Conservation (phyloP, 2,797 vertebrate species). For the Chiroxiphia lanceolata region DNA sequence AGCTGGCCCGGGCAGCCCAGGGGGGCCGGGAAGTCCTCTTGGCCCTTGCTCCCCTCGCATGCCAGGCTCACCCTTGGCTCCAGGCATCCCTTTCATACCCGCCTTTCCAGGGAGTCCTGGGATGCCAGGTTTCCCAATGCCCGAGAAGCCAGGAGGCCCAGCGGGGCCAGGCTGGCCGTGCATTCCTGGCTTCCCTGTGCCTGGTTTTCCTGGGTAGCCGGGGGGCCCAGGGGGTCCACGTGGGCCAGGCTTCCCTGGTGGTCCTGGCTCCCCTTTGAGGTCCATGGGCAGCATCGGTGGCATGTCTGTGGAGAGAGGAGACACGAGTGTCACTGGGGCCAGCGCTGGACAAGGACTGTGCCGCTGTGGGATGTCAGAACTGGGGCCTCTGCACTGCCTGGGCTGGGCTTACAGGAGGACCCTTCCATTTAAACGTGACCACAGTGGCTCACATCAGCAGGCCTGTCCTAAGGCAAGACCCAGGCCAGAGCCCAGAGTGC, state of each 20-base stretch:
- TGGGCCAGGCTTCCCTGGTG: slow-evolving; percentile 91
- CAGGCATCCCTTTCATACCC: slow-evolving; percentile 88
- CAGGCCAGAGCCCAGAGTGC: background rate
- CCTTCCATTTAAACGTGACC: background rate
- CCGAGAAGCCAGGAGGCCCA: slow-evolving; percentile 90
- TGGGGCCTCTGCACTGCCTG: fast-evolving
- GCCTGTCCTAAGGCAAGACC: background rate
- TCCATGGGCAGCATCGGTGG: slow-evolving; percentile 87
- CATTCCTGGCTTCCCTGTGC: slow-evolving; percentile 91
- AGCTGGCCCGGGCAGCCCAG: slow-evolving; percentile 91
- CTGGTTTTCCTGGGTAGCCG: slow-evolving; percentile 92
- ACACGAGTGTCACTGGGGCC: background rate
- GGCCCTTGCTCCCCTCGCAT: slow-evolving; percentile 90
- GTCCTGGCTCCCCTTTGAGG: slow-evolving; percentile 94
- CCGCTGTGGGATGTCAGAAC: background rate
- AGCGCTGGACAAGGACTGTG: fast-evolving
- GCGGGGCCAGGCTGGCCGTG: slow-evolving; percentile 91
- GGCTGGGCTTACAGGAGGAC: background rate
- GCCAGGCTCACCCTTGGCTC: slow-evolving; percentile 87
- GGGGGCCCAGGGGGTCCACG: slow-evolving; percentile 89
- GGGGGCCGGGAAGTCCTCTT: slow-evolving; percentile 87
- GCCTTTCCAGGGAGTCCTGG: slow-evolving; percentile 92
- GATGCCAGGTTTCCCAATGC: slow-evolving; percentile 93
- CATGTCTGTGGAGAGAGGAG: slow-evolving; percentile 84
- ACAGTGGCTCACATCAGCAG: background rate